phyloP scores from a whole-genome alignment of 2,113 vertebrate genomes.

The Apteryx owenii region DNA sequence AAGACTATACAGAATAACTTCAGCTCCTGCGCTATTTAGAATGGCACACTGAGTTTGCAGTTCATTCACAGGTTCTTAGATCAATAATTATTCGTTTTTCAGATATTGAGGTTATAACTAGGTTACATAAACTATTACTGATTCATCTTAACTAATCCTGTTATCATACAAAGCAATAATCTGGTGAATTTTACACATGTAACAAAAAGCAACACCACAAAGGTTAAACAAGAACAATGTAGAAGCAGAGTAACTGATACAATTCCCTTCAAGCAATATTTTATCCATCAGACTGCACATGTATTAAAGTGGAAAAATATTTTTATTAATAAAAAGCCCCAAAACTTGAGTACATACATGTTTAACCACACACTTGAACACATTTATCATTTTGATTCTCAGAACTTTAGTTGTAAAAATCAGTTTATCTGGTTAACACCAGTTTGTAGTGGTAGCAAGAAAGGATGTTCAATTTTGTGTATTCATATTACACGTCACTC shows the following conservation, averaged over 20 bases:
- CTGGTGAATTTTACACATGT: accelerated
- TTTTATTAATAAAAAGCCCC: background rate
- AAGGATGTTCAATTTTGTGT: background rate
- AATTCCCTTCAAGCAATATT: background rate
- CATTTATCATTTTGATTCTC: background rate
- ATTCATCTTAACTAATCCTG: background rate
- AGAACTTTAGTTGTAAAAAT: background rate
- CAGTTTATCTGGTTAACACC: background rate
- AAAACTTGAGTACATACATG: accelerated
- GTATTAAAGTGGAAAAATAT: background rate
- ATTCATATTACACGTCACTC: background rate
- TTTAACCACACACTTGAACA: background rate
- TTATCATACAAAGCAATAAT: accelerated
- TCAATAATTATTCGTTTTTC: background rate
- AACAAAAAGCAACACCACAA: accelerated
- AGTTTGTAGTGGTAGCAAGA: background rate
- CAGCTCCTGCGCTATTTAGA: background rate
- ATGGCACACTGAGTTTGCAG: accelerated
- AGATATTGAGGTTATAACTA: background rate
- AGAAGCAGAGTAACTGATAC: background rate
- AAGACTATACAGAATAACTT: background rate
- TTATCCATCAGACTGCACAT: background rate
- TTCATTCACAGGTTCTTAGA: background rate
- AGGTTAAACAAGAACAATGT: too few species aligned
- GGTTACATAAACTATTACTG: background rate